Conservation (phyloP, 2,113 vertebrate genomes). For the Camelus bactrianus region DNA sequence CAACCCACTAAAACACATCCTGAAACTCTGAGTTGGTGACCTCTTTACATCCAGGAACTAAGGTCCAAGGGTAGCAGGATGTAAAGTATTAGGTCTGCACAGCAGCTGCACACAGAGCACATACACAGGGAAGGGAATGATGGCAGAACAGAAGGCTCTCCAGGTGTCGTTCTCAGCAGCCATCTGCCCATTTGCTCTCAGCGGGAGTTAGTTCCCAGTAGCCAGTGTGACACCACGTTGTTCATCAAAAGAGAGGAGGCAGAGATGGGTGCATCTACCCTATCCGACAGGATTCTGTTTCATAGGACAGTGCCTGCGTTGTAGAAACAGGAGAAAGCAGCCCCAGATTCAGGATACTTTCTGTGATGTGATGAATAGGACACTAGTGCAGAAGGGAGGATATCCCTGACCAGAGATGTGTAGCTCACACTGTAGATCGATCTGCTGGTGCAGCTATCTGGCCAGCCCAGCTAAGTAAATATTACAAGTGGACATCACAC, state of each 20-base stretch:
- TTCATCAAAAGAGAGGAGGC: background rate
- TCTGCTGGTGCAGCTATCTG: background rate
- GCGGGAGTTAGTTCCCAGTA: conserved; percentile 16
- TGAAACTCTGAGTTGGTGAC: background rate
- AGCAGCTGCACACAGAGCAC: background rate
- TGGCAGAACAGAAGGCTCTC: background rate
- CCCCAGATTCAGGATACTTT: background rate
- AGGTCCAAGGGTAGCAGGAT: background rate
- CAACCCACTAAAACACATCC: conserved; percentile 21
- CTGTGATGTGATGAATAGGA: background rate
- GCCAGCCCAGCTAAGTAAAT: background rate
- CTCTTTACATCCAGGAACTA: background rate
- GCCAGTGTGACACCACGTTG: background rate
- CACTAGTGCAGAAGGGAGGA: accelerated
- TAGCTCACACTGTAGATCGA: background rate
- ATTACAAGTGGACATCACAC: background rate
- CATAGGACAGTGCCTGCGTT: background rate
- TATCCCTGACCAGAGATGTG: background rate
- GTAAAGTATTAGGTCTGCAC: background rate
- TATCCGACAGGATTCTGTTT: background rate
- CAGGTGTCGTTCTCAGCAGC: background rate
- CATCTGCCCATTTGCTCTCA: background rate
- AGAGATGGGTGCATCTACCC: background rate
- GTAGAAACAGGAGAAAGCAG: background rate
- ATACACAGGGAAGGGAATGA: background rate